Evolutionary conservation across 2,113 vertebrate genomes (phyloP).

Genomic region (Marmota flaviventris): DNA sequence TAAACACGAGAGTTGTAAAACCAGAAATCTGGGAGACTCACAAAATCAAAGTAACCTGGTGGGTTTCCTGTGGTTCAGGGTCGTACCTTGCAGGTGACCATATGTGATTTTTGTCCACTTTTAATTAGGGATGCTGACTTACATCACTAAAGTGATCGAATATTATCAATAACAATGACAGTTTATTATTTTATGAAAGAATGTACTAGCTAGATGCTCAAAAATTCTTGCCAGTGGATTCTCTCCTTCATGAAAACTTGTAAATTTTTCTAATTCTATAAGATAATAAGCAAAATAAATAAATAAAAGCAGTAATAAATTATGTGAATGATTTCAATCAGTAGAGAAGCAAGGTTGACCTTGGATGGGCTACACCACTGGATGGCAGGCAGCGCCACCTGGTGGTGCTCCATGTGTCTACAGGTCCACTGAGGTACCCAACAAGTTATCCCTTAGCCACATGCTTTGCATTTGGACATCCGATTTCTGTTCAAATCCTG

Average conservation of each 20-base stretch:
- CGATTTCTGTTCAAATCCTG: background rate
- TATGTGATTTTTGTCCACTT: background rate
- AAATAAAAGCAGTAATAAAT: background rate
- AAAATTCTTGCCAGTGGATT: background rate
- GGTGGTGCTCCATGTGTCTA: slow-evolving; percentile 37
- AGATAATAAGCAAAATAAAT: background rate
- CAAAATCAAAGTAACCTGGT: background rate
- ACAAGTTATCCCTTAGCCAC: background rate
- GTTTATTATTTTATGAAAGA: slow-evolving; percentile 33
- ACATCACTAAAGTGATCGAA: background rate
- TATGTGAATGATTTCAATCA: background rate
- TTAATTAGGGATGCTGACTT: background rate
- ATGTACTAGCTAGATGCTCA: background rate
- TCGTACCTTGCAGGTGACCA: background rate
- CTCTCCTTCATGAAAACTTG: background rate
- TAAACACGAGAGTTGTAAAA: background rate
- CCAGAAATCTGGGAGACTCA: background rate
- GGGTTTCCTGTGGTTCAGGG: background rate
- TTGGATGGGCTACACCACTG: background rate
- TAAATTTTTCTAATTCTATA: background rate
- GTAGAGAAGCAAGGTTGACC: background rate
- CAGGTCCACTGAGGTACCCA: background rate
- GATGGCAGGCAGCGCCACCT: slow-evolving; percentile 67
- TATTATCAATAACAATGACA: background rate
- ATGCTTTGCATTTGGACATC: too few relatives aligned